These are phyloP conservation scores for Eupeodes latifasciatus DNA, from an alignment of 2,888 invertebrate genomes.

Conservation along the genomic window DNA sequence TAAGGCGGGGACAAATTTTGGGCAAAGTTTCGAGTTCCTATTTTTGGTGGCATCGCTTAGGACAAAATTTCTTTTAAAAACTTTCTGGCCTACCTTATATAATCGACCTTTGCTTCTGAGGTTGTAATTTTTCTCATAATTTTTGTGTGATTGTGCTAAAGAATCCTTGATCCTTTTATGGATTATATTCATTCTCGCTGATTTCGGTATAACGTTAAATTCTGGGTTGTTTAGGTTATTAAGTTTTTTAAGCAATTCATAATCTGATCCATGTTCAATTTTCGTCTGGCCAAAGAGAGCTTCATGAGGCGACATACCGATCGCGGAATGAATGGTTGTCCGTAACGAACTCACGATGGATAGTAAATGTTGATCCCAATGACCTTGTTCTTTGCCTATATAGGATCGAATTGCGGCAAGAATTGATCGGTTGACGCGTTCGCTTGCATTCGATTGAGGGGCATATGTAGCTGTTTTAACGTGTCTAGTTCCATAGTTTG, in stretches of 20 bases:
- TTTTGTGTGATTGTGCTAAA: neutral
- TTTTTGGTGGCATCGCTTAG: neutral
- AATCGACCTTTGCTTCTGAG: neutral
- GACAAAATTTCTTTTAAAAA: neutral
- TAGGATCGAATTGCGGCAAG: neutral
- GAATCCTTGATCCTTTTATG: neutral
- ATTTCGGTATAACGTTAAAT: too few relatives aligned
- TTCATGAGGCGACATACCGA: too few relatives aligned
- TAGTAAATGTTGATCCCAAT: too few relatives aligned
- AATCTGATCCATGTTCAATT: too few relatives aligned
- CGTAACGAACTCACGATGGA: too few relatives aligned
- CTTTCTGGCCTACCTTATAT: conserved; percentile 2
- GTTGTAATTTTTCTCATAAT: too few relatives aligned
- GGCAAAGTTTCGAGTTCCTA: conserved; percentile 9
- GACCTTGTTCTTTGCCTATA: neutral
- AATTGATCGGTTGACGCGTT: too few relatives aligned
- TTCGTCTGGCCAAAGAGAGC: too few relatives aligned
- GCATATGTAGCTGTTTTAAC: neutral
- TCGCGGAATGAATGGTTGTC: too few relatives aligned
- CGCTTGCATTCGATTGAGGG: too few relatives aligned
- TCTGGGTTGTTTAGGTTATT: neutral
- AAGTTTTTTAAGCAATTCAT: neutral
- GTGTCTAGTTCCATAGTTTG: neutral
- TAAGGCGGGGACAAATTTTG: neutral
- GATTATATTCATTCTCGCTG: neutral